A percentile compares a stretch with the other conserved stretches of the same genome.
phyloP scores from a whole-genome alignment of 2,113 vertebrate species.

The Sinocyclocheilus rhinocerous region DNA sequence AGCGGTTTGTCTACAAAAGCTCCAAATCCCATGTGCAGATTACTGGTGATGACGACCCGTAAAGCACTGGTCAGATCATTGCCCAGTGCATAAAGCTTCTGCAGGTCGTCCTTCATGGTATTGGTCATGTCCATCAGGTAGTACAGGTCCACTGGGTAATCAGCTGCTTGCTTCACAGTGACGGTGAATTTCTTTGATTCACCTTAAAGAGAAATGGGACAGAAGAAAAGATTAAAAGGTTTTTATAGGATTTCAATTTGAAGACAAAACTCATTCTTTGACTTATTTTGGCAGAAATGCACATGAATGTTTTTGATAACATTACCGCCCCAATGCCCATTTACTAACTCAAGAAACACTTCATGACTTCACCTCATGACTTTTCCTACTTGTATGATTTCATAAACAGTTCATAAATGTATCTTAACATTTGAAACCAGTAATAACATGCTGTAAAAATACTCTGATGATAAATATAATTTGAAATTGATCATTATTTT shows the following conservation, averaged over 20 bases:
- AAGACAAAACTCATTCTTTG: not conserved
- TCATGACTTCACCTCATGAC: too few species aligned
- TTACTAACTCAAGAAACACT: not conserved
- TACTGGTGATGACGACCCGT: slow-evolving; percentile 87
- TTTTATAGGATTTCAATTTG: not conserved
- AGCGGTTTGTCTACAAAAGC: slow-evolving; percentile 95
- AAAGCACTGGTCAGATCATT: slow-evolving; percentile 82
- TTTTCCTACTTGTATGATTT: too few species aligned
- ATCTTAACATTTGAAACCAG: too few species aligned
- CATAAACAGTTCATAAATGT: too few species aligned
- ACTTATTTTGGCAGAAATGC: not conserved
- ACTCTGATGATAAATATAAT: too few species aligned
- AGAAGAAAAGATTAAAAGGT: not conserved
- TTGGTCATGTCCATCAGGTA: slow-evolving; percentile 97
- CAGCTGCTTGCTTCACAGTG: slow-evolving; percentile 89
- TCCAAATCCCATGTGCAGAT: slow-evolving; percentile 92
- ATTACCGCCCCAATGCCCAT: too few species aligned
- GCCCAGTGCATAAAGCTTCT: slow-evolving; percentile 81
- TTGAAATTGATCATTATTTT: too few species aligned
- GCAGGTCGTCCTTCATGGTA: slow-evolving; percentile 92
- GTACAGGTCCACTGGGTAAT: slow-evolving; percentile 97
- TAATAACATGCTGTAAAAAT: too few species aligned
- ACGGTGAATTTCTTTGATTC: slow-evolving; percentile 84
- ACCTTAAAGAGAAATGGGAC: slow-evolving; percentile 69
- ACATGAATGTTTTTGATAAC: not conserved